Evolutionary conservation across 2,888 invertebrate genomes (phyloP), one percentile per base, ranked within the genome.

Genomic region (Folsomia candida): DNA sequence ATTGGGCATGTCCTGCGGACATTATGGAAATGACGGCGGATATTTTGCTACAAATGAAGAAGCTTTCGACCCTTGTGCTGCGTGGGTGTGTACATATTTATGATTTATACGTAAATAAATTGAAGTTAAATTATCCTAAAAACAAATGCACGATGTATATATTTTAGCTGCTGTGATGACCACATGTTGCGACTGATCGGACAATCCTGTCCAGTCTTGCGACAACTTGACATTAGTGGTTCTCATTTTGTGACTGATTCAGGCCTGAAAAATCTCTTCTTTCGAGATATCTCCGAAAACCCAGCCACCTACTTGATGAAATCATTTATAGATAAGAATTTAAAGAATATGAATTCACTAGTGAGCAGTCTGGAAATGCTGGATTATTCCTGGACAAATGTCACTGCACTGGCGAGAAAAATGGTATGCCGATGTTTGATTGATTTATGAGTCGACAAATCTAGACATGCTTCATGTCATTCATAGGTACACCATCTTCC

Each of bases 191-290:
- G 66, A 65, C 29, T 61, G 1, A 69, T 78, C 18, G 78, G 78
- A 24, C 47, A 75, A 27, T 66, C 58, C 11, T 28, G 68, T 4
- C 11, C 27, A 2, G 58, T 47, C n/a, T 51, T 78, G 22, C 51
- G 65, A 20, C 59, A 73, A 24, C 70, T 78, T 57, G 78, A 78
- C 63, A 65, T 78, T 2, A 76, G 75, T 70, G 76, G 75, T 4
- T 76, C 76, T 2, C 66, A 68, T 22, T 67, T 65, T 29, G 76
- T 78, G 1, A 75, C 74, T 0, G 75, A 78, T 61, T 64, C 57
- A 24, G 78, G 78, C 3, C 72, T 76, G 6, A 67, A 71, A 51
- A 24, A 69, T 22, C 61, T 78, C 14, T 73, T 78, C 20, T 70
- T 76, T 51, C 62, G 68, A 27, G 64, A 70, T 2, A 51, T 57